phyloP scores from a whole-genome alignment of 2,888 invertebrate genomes.

The Drosophila yooni region DNA sequence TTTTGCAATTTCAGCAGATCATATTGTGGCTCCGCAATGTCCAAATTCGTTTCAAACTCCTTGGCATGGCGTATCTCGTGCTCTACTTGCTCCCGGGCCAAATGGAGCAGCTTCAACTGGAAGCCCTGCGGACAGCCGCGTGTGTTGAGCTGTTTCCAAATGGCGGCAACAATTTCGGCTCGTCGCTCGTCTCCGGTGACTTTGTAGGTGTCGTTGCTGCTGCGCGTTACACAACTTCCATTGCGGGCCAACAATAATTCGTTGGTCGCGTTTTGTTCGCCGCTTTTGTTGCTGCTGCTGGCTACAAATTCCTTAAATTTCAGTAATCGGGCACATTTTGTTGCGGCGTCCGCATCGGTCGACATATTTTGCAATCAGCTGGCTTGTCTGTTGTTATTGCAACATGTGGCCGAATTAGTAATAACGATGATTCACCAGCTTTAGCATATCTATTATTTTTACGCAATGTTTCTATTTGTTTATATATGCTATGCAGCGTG shows the following conservation, averaged over 20 bases:
- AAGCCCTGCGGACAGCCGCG: slow-evolving; percentile 73
- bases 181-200: slow-evolving; percentile 64
- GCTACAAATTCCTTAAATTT: slow-evolving; percentile 72
- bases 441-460: slow-evolving; percentile 45
- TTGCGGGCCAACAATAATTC: slow-evolving; percentile 34
- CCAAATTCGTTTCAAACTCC: slow-evolving; percentile 63
- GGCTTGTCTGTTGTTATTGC: slow-evolving; percentile 25
- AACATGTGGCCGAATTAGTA: slow-evolving; percentile 46
- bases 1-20: slow-evolving; percentile 80
- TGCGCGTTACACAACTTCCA: slow-evolving; percentile 76
- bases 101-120: slow-evolving; percentile 62
- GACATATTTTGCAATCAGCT: slow-evolving; percentile 57
- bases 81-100: slow-evolving; percentile 54
- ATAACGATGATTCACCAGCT: slow-evolving; percentile 61
- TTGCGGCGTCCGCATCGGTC: slow-evolving; percentile 36
- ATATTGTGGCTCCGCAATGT: slow-evolving; percentile 45
- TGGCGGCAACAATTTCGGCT: slow-evolving; percentile 67
- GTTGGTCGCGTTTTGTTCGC: slow-evolving; percentile 49
- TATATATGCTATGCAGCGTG: slow-evolving; percentile 50
- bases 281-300: slow-evolving; percentile 6
- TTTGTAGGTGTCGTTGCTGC: slow-evolving; percentile 77
- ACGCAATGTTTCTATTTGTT: slow-evolving; percentile 65
- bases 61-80: slow-evolving; percentile 61
- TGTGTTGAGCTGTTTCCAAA: slow-evolving; percentile 71
- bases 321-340: slow-evolving; percentile 67